Percentiles rank a stretch among this genome's conserved stretches.
These are phyloP conservation scores for Leuciscus idus DNA, from an alignment of 2,113 vertebrate genomes.

Conservation along the genomic window DNA sequence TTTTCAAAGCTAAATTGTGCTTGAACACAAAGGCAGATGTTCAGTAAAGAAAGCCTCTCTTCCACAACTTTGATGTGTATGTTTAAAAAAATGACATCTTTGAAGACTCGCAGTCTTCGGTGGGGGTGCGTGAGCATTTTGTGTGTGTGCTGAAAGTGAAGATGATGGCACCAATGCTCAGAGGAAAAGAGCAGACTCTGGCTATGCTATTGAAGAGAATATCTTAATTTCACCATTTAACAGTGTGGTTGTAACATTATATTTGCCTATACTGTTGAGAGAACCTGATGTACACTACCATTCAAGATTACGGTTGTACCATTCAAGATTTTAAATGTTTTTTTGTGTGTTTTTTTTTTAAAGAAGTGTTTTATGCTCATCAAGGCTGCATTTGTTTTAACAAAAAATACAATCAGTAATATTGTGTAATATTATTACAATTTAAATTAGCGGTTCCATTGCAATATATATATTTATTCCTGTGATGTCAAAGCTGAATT, in stretches of 20 bases:
- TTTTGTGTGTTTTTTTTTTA: neutral
- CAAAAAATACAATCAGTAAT: neutral
- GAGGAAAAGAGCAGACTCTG: slow-evolving; percentile 62
- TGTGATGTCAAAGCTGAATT: neutral
- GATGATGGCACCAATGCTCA: slow-evolving; percentile 71
- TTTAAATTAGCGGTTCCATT: neutral
- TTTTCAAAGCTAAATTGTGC: slow-evolving; percentile 69
- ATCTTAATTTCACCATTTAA: slow-evolving; percentile 21
- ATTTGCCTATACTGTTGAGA: neutral
- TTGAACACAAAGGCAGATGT: slow-evolving; percentile 66
- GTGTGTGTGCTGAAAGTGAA: slow-evolving; percentile 51
- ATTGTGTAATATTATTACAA: neutral
- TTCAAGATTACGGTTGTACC: neutral
- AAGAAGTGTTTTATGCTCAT: neutral
- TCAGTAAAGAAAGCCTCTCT: slow-evolving; percentile 66
- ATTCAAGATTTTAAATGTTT: neutral
- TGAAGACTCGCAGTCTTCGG: slow-evolving; percentile 65
- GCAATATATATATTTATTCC: neutral
- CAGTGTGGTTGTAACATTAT: neutral
- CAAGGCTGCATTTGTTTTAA: neutral
- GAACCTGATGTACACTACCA: neutral
- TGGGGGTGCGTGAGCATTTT: slow-evolving; percentile 54
- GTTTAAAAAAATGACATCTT: slow-evolving; percentile 77
- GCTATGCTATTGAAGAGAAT: slow-evolving; percentile 49
- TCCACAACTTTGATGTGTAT: slow-evolving; percentile 73